Conservation (phyloP, 2,888 invertebrate genomes). For the Standfussiana lucernea region DNA sequence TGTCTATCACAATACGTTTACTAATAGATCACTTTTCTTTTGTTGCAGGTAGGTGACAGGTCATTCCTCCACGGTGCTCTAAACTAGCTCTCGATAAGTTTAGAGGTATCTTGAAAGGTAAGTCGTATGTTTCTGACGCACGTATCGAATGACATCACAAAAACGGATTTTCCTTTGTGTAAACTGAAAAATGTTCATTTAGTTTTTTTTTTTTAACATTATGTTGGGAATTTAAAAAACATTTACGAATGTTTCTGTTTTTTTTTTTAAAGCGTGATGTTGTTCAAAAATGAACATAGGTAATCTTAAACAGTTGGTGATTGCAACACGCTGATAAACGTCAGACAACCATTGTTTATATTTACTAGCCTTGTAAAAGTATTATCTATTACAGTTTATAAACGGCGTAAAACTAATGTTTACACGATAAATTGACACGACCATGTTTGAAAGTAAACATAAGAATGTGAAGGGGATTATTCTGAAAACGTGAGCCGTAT, state of each 20-base stretch:
- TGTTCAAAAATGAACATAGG: conserved; percentile 31
- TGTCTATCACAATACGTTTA: conserved; percentile 30
- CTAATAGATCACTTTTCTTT: conserved; percentile 61
- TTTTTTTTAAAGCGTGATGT: neutral
- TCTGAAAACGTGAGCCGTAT: conserved; percentile 59
- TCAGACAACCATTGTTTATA: conserved; percentile 57
- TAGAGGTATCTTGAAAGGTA: conserved; percentile 32
- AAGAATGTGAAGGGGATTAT: conserved; percentile 68
- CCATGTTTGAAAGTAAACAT: conserved; percentile 61
- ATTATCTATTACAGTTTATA: conserved; percentile 67
- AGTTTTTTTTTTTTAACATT: neutral
- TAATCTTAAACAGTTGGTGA: conserved; percentile 37
- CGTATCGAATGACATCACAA: conserved; percentile 19
- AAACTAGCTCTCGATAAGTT: conserved; percentile 22
- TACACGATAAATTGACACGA: conserved; percentile 59
- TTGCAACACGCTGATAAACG: conserved; percentile 56
- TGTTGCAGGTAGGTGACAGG: conserved; percentile 80
- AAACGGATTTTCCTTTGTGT: conserved; percentile 26
- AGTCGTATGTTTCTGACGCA: conserved; percentile 9
- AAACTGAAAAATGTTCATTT: neutral
- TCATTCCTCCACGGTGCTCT: conserved; percentile 38
- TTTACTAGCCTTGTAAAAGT: conserved; percentile 65
- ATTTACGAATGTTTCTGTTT: neutral
- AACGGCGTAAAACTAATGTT: conserved; percentile 58
- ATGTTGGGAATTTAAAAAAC: neutral